Conservation (phyloP, 2,113 vertebrate species). For the Aptenodytes patagonicus region DNA sequence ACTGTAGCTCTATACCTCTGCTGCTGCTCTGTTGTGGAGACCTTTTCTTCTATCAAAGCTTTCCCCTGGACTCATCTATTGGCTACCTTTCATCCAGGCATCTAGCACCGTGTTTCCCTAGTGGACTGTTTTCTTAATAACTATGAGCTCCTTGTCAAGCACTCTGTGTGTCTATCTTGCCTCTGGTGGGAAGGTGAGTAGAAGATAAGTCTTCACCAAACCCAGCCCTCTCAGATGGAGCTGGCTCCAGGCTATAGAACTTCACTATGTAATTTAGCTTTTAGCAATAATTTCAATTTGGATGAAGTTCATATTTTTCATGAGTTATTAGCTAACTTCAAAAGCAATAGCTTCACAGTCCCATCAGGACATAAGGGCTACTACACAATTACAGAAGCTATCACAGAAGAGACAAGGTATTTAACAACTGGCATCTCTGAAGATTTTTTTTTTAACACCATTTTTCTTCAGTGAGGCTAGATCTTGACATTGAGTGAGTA, state of each 20-base stretch:
- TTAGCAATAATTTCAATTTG: constrained; percentile 44
- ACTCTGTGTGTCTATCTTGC: neutral
- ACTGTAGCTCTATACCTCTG: neutral
- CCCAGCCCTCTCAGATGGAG: neutral
- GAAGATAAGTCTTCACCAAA: neutral
- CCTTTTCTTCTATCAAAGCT: neutral
- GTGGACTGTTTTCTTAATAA: neutral
- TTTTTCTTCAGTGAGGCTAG: neutral
- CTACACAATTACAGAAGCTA: neutral
- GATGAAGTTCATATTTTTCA: constrained; percentile 35
- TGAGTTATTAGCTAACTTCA: constrained; percentile 18
- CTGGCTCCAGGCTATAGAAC: neutral
- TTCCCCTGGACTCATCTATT: neutral
- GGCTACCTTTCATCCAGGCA: neutral
- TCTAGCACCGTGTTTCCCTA: neutral
- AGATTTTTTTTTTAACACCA: neutral
- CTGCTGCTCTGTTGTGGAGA: accelerated
- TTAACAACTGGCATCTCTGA: neutral
- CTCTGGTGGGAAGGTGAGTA: neutral
- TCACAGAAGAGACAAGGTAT: neutral
- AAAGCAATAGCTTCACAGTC: neutral
- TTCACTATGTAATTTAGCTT: constrained; percentile 23
- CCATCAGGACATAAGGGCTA: neutral
- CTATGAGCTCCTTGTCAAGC: neutral
- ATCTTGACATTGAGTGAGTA: neutral